Conservation (phyloP, 2,113 vertebrate genomes). For the Trachemys scripta region DNA sequence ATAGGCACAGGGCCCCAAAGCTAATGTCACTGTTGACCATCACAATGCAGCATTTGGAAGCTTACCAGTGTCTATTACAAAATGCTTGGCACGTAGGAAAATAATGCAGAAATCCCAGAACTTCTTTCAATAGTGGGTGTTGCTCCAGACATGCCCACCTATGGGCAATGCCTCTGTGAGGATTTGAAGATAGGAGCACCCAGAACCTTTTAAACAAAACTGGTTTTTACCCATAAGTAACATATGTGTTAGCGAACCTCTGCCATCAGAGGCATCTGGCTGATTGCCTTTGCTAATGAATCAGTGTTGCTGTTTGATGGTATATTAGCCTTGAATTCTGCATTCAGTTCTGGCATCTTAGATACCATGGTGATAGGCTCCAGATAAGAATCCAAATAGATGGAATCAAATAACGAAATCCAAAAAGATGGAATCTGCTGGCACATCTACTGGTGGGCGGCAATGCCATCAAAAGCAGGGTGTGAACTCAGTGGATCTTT, state of each 20-base stretch:
- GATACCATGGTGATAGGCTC: accelerated
- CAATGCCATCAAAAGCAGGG: neutral
- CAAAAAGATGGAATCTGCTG: neutral
- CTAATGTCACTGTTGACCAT: neutral
- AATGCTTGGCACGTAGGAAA: neutral
- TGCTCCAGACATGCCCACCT: neutral
- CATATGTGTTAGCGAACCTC: neutral
- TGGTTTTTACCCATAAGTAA: neutral
- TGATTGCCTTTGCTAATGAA: accelerated
- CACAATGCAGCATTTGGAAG: neutral
- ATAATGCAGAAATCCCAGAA: neutral
- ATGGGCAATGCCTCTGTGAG: neutral
- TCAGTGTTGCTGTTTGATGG: accelerated
- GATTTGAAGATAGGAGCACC: neutral
- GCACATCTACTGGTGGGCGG: neutral
- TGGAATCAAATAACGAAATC: neutral
- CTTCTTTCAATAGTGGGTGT: neutral
- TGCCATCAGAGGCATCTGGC: accelerated
- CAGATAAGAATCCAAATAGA: neutral
- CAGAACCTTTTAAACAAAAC: neutral
- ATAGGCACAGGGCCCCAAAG: neutral
- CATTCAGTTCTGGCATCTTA: accelerated
- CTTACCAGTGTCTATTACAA: neutral
- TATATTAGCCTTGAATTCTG: neutral
- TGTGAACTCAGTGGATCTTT: neutral